phyloP scores from a whole-genome alignment of 1,140 invertebrate species.

The Brachionus sp. region DNA sequence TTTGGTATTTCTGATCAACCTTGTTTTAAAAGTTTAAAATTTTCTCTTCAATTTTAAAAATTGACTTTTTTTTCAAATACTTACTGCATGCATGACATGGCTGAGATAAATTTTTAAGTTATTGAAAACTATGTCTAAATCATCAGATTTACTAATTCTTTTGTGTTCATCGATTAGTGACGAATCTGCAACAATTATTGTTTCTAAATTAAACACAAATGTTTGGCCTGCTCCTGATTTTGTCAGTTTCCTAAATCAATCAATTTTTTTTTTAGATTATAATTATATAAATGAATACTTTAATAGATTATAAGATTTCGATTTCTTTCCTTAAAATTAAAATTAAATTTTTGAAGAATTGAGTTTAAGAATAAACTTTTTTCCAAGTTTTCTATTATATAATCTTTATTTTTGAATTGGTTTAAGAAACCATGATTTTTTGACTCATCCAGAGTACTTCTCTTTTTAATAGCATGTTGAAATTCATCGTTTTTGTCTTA shows the following conservation, averaged over 20 bases:
- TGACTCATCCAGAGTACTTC: not conserved
- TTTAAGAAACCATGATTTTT: not conserved
- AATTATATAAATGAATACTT: not conserved
- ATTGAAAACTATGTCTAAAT: not conserved
- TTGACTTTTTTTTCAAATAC: not conserved
- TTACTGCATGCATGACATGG: slow-evolving; percentile 22
- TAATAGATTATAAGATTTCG: not conserved
- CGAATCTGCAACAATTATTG: slow-evolving; percentile 1
- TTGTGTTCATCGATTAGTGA: slow-evolving; percentile 4
- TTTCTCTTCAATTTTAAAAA: not conserved
- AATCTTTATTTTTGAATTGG: not conserved
- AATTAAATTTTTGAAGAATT: not conserved
- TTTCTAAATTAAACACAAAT: not conserved
- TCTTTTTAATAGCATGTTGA: slow-evolving; percentile 4
- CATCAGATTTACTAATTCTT: not conserved
- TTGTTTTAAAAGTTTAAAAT: not conserved
- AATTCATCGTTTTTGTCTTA: not conserved
- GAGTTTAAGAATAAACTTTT: not conserved
- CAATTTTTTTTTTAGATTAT: not conserved
- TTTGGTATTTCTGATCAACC: slow-evolving; percentile 32
- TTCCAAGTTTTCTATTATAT: not conserved
- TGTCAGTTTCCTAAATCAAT: not conserved
- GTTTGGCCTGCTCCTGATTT: not conserved
- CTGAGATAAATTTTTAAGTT: slow-evolving; percentile 9
- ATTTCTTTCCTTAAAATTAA: not conserved